phyloP scores from a whole-genome alignment of 1,140 invertebrate species.

The Diabrotica virgifera region DNA sequence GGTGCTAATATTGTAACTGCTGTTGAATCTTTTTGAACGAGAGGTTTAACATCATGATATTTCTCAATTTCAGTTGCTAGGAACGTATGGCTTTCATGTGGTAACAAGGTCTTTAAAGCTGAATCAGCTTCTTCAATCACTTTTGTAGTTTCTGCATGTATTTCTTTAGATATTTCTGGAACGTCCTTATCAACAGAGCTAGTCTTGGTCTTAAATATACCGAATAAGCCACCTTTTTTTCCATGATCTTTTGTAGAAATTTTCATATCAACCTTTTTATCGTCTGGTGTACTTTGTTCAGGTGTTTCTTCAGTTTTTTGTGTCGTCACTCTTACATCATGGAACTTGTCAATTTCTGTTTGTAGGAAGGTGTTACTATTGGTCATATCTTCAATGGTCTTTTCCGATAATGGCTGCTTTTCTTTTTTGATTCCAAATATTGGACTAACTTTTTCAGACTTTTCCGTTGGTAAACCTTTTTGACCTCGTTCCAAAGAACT shows the following conservation, averaged over 20 bases:
- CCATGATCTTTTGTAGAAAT: not conserved
- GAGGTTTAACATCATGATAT: constrained; percentile 21
- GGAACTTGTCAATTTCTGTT: constrained; percentile 23
- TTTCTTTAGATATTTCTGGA: not conserved
- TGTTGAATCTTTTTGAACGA: not conserved
- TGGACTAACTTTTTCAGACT: constrained; percentile 17
- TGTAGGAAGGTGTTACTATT: not conserved
- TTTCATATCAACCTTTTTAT: not conserved
- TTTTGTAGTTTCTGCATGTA: not conserved
- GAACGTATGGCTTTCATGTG: constrained; percentile 6
- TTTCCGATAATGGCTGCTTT: not conserved
- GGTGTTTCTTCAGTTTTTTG: not conserved
- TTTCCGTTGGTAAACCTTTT: not conserved
- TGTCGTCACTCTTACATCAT: constrained; percentile 22
- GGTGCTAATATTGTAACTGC: not conserved
- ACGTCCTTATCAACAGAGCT: not conserved
- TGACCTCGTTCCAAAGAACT: not conserved
- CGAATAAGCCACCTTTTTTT: not conserved
- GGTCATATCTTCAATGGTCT: not conserved
- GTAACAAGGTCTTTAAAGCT: not conserved
- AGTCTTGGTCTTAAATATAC: not conserved
- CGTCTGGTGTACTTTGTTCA: not conserved
- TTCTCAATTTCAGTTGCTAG: constrained; percentile 18
- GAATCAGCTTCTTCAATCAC: not conserved
- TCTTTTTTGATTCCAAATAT: not conserved